Evolutionary conservation across 92 coral and sea anemone genomes (phyloP).

Genomic region (Isaurus tuberculatus): DNA sequence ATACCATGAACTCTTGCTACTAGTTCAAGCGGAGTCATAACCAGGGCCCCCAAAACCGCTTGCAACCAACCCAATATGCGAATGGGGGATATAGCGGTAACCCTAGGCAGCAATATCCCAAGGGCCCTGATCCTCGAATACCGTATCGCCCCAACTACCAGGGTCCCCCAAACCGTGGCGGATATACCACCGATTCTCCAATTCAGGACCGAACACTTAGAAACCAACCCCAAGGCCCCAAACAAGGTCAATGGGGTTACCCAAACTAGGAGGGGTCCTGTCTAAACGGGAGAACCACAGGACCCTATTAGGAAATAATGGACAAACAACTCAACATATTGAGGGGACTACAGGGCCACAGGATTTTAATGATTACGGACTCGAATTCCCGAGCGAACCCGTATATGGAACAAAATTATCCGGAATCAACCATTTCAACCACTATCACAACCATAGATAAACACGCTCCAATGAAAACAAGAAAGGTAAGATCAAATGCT

Average conservation of each 20-base stretch:
- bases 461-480: background rate
- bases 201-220: background rate
- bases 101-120: too few species aligned
- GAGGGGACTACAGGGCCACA: background rate
- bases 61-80: too few species aligned
- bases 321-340: background rate
- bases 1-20: too few species aligned
- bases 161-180: background rate
- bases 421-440: background rate
- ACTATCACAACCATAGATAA: background rate
- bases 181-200: background rate
- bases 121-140: too few species aligned
- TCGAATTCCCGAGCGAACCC: slow-evolving; percentile 31
- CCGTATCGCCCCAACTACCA: too few species aligned
- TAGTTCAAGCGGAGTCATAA: too few species aligned
- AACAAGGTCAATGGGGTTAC: background rate
- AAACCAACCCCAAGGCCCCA: background rate
- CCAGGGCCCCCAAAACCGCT: too few species aligned
- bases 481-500: background rate
- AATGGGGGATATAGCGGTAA: too few species aligned
- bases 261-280: background rate
- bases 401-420: background rate
- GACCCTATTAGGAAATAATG: background rate
- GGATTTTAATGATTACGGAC: slow-evolving; percentile 3
- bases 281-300: background rate